Conservation (phyloP, 2,113 vertebrate species). For the Merops nubicus region DNA sequence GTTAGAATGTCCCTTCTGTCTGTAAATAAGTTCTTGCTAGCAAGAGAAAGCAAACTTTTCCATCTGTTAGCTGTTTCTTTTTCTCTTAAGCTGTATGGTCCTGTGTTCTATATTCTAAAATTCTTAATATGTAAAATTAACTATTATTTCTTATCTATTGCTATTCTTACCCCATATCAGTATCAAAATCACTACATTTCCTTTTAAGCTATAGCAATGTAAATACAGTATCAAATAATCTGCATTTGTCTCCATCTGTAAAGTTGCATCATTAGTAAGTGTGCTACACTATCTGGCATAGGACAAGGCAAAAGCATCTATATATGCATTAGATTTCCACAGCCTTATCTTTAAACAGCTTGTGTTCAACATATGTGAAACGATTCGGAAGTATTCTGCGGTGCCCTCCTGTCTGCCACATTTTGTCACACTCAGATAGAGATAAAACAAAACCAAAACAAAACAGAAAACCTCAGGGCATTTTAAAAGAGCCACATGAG, state of each 20-base stretch:
- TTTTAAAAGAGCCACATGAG: constrained; percentile 51
- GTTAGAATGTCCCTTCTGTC: too few species aligned
- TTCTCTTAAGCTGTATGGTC: too few species aligned
- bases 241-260: background rate
- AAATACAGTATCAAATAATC: background rate
- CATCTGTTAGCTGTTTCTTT: too few species aligned
- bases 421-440: constrained; percentile 53
- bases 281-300: background rate
- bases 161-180: too few species aligned
- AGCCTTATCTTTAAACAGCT: constrained; percentile 31
- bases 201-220: background rate
- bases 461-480: constrained; percentile 7
- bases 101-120: too few species aligned
- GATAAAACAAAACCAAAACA: constrained; percentile 49
- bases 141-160: too few species aligned
- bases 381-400: background rate
- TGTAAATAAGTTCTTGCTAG: too few species aligned
- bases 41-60: too few species aligned
- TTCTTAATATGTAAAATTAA: too few species aligned
- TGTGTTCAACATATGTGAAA: constrained; percentile 50
- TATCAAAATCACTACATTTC: background rate
- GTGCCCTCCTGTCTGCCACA: constrained; percentile 39
- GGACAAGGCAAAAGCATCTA: background rate
- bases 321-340: background rate
- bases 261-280: background rate